These are phyloP conservation scores for Episyrphus balteatus DNA, from an alignment of 1,140 invertebrate species.

Conservation along the genomic window DNA sequence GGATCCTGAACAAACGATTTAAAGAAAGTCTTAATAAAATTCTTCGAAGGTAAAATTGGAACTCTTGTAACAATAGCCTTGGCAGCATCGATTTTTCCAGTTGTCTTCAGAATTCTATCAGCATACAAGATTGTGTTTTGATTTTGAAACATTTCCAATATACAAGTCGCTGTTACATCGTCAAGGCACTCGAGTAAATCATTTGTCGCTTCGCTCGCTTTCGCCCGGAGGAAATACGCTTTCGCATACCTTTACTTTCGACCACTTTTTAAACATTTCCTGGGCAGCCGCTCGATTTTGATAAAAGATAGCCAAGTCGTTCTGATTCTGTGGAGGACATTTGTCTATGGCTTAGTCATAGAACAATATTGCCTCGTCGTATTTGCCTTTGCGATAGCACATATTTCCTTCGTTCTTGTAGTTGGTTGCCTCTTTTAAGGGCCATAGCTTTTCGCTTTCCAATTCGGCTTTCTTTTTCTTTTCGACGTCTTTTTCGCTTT, in stretches of 20 bases:
- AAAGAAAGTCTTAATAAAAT: slow-evolving; percentile 77
- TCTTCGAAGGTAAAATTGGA: slow-evolving; percentile 66
- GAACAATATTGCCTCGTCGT: slow-evolving; percentile 70
- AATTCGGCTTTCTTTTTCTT: slow-evolving; percentile 42
- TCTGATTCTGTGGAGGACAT: too few species aligned
- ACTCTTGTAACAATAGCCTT: slow-evolving; percentile 55
- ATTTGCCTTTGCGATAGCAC: too few species aligned
- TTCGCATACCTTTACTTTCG: slow-evolving; percentile 81
- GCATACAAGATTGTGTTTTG: slow-evolving; percentile 65
- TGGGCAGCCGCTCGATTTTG: slow-evolving; percentile 93
- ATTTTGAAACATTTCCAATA: slow-evolving; percentile 80
- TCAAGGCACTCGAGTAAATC: slow-evolving; percentile 67
- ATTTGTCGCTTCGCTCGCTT: slow-evolving; percentile 66
- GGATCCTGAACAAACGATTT: slow-evolving; percentile 77
- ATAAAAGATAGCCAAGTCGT: slow-evolving; percentile 88
- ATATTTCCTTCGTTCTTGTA: slow-evolving; percentile 79
- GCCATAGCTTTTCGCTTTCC: slow-evolving; percentile 42
- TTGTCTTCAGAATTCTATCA: slow-evolving; percentile 71
- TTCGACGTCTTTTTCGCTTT: too few species aligned
- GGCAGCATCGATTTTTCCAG: slow-evolving; percentile 58
- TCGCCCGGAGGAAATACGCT: slow-evolving; percentile 72
- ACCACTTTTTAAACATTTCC: slow-evolving; percentile 82
- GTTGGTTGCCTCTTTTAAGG: slow-evolving; percentile 35
- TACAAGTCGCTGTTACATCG: too few species aligned
- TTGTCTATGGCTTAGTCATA: slow-evolving; percentile 86